Evolutionary conservation across 2,113 vertebrate genomes (phyloP), one percentile per base, ranked within the genome.

Genomic region (Forbesichthys agassizii): DNA sequence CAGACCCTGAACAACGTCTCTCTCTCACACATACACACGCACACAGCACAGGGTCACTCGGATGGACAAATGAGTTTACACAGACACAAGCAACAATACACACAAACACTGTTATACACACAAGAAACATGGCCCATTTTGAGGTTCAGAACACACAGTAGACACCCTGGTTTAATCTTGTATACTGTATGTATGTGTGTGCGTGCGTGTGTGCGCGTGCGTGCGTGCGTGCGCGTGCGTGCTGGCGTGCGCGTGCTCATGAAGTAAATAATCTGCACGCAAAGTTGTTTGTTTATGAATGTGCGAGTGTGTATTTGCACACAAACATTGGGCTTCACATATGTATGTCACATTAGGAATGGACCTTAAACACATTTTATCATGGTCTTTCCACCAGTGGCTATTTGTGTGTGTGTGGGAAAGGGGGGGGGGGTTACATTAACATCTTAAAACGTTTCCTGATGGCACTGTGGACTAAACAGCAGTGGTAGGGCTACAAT

Each of bases 1-100:
- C 61, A 71, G 74, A 65, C 66, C 64, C 69, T 72, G 77, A 80
- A 74, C 68, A 67, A 33, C 61, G 73, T 48, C 56, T 33, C 11
- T 71, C 13, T 71, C 52, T 64, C 33, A 61, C 14, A 47, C n/a
- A 62, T 5, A n/a, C 13, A 47, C 8, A 9, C 1, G 9, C 8
- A 47, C 59, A 9, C 56, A 54, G 52, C 3, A 55, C 53, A 55
- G n/a, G 13, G 12, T 3, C 3, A 1, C 4, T 3, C 1, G 53
- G n/a, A 16, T n/a, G 5, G 7, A n/a, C n/a, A 9, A 18, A 55
- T 18, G 2, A 18, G 14, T 9, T 11, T 33, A 59, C 9, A 13
- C 33, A 33, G 27, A 33, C 10, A 11, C 18, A 59, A 11, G 48
- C 46, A 20, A 36, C 47, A 9, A 48, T 46, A 62, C 47, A 47